Base-by-base conservation (phyloP, 2,797 vertebrate genomes). In the Luscinia megarhynchos region DNA sequence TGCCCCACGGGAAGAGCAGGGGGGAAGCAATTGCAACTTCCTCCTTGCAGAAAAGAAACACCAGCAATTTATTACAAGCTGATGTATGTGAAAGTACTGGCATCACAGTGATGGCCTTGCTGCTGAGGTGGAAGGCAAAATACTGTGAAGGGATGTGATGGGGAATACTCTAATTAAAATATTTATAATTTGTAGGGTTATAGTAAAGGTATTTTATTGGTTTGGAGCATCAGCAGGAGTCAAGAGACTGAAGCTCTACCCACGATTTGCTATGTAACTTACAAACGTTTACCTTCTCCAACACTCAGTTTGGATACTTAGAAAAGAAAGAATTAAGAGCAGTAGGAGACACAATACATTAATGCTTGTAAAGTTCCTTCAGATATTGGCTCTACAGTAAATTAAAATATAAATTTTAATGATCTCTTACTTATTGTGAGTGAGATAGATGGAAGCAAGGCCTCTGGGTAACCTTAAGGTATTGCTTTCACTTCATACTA, bases 371-470 rank as follows among this genome's bases (percentile, higher is more conserved):
- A 95, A 95, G 51, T 89, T 91, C 46, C 58, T 83, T 89, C 88
- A 94, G 58, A 89, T 92, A 91, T 53, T 91, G 58, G 32, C 43
- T 89, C 76, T 93, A 86, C 23, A 41, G 58, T 83, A 93, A 89
- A 91, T 94, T 72, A 88, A 94, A 95, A 92, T 77, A 82, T 75
- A 95, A 73, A 87, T 94, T 94, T 94, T 95, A 94, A 93, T 79
- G 83, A 82, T 93, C 51, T 91, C 59, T 96, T 79, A 84, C 43
- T 88, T 94, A 30, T 66, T 9, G 48, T 54, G 83, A 95, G 86
- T 87, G 94, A 93, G 84, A 86, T 58, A 91, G 91, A 89, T 91
- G 82, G 91, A 93, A 95, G 89, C 89, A 96, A 95, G 94, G 84
- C 79, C 82, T 88, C 63, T 54, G 29, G 32, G 66, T 53, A 89